Conservation (phyloP, 2,113 vertebrate species). For the Anoplopoma fimbria region DNA sequence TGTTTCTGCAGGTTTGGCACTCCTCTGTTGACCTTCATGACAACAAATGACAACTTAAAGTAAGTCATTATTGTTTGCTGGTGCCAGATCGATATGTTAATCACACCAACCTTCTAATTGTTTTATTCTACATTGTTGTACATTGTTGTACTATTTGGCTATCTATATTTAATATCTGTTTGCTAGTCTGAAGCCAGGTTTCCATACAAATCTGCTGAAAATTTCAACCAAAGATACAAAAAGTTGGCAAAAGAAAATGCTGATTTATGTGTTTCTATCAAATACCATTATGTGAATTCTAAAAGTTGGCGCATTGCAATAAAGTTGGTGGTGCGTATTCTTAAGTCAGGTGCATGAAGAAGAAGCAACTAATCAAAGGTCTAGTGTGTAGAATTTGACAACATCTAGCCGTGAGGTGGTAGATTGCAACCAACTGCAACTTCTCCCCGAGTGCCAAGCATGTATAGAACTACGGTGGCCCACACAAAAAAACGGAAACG, state of each 20-base stretch:
- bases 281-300: background rate
- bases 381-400: too few relatives aligned
- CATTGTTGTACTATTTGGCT: background rate
- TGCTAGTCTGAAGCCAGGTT: background rate
- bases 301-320: background rate
- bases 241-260: background rate
- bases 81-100: background rate
- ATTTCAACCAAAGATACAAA: background rate
- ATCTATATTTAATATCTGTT: background rate
- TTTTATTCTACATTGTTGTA: background rate
- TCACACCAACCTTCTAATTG: background rate
- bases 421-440: too few relatives aligned
- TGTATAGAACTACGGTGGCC: too few relatives aligned
- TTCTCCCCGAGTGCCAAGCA: too few relatives aligned
- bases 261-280: too few relatives aligned
- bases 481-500: too few relatives aligned
- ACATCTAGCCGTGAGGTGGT: too few relatives aligned
- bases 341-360: background rate
- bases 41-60: conserved; percentile 1
- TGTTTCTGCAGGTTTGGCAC: conserved; percentile 22
- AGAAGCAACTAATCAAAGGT: background rate
- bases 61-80: background rate
- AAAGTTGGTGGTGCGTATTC: background rate
- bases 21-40: conserved; percentile 34
- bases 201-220: background rate